phyloP scores from a whole-genome alignment of 1,140 invertebrate species.

The Oryzaephilus surinamensis region DNA sequence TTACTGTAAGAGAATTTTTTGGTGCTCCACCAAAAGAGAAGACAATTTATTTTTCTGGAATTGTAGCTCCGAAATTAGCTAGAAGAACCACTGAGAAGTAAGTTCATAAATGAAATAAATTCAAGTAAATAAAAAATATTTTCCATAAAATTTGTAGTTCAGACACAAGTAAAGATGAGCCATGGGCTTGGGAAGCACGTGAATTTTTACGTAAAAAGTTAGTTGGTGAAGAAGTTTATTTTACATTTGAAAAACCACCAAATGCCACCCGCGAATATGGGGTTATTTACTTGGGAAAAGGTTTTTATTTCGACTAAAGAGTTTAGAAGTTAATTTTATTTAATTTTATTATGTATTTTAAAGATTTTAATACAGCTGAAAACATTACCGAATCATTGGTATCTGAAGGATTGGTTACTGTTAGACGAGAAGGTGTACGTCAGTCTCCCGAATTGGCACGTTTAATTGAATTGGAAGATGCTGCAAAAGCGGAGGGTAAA shows the following conservation, averaged over 20 bases:
- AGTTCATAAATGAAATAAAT: constrained; percentile 25
- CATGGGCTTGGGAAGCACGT: constrained; percentile 92
- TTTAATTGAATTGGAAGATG: constrained; percentile 80
- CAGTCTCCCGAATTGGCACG: constrained; percentile 52
- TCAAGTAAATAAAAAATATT: background rate
- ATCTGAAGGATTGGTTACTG: constrained; percentile 75
- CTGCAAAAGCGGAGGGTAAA: constrained; percentile 74
- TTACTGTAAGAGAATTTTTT: constrained; percentile 72
- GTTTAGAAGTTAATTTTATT: no score
- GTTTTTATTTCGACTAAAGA: constrained; percentile 34
- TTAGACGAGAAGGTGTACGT: constrained; percentile 65
- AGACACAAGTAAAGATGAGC: constrained; percentile 76
- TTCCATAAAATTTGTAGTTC: constrained; percentile 11
- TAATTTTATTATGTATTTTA: constrained; percentile 18
- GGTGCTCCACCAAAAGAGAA: constrained; percentile 84
- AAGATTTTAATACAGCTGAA: constrained; percentile 62
- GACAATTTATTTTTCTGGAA: constrained; percentile 78
- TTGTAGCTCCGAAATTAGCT: constrained; percentile 85
- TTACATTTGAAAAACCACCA: constrained; percentile 59
- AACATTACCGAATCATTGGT: constrained; percentile 83
- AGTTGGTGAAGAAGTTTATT: constrained; percentile 80
- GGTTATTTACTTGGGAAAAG: constrained; percentile 73
- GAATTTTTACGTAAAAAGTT: constrained; percentile 89
- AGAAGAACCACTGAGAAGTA: constrained; percentile 57
- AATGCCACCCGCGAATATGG: constrained; percentile 80